Conservation (phyloP, 2,113 vertebrate species). For the Peromyscus maniculatus region DNA sequence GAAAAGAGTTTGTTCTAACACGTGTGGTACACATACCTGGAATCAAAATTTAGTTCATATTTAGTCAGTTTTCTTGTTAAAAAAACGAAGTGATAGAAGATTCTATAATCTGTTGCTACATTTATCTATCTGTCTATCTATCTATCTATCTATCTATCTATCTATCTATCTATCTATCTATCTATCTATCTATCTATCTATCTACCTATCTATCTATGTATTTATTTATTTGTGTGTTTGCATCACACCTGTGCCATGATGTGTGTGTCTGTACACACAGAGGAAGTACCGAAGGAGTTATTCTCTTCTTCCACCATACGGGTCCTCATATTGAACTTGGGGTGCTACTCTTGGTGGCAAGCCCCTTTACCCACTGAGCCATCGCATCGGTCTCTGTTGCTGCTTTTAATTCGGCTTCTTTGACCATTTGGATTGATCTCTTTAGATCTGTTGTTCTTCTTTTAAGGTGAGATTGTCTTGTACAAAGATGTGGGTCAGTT, state of each 20-base stretch:
- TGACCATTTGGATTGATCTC: slow-evolving; percentile 26
- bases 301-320: background rate
- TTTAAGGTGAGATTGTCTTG: slow-evolving; percentile 8
- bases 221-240: background rate
- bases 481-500: slow-evolving; percentile 43
- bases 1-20: background rate
- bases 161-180: background rate
- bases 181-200: background rate
- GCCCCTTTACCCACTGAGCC: background rate
- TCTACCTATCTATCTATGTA: background rate
- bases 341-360: background rate
- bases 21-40: background rate
- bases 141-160: background rate
- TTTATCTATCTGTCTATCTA: background rate
- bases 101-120: slow-evolving; percentile 31
- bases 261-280: background rate
- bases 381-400: background rate
- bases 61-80: slow-evolving; percentile 47
- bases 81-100: background rate
- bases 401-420: slow-evolving; percentile 58
- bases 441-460: slow-evolving; percentile 55
- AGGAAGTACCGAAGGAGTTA: background rate
- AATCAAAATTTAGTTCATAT: background rate
- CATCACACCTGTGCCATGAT: background rate
- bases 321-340: background rate